These are phyloP conservation scores for Zonotrichia leucophrys DNA, from an alignment of 2,113 vertebrate genomes.

Conservation along the genomic window DNA sequence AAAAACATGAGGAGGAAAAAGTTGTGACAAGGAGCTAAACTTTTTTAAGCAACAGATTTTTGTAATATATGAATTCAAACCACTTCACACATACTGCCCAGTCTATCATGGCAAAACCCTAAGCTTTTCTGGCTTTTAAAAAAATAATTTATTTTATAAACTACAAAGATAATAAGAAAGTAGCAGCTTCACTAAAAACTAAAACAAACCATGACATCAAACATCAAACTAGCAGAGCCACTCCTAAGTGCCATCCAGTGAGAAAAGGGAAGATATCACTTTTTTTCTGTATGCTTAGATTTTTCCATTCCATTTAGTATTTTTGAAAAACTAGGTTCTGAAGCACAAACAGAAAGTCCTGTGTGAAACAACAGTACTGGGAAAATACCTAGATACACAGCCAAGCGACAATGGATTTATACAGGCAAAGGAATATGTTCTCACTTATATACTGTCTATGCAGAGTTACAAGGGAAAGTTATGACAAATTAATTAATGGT, in stretches of 20 bases:
- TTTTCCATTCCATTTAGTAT: not conserved
- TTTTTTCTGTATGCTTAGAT: not conserved
- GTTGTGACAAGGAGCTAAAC: not conserved
- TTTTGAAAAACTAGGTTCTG: not conserved
- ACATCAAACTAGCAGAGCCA: not conserved
- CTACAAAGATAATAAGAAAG: not conserved
- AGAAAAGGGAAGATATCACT: not conserved
- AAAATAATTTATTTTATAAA: not conserved
- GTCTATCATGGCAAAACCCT: not conserved
- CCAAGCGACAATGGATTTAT: not conserved
- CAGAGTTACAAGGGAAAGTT: not conserved
- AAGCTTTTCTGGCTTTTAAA: not conserved
- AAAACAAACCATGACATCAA: not conserved
- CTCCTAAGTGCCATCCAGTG: not conserved
- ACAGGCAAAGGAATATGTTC: not conserved
- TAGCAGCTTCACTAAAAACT: not conserved
- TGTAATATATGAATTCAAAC: not conserved
- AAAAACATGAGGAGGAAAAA: not conserved
- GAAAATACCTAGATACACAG: not conserved
- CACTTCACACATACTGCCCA: not conserved
- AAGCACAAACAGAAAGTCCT: not conserved
- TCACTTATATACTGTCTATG: not conserved
- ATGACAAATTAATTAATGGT: constrained; percentile 30
- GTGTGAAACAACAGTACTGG: not conserved
- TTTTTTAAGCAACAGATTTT: not conserved